Conservation (phyloP, 1,140 invertebrate genomes). For the Drosophila murphyi region DNA sequence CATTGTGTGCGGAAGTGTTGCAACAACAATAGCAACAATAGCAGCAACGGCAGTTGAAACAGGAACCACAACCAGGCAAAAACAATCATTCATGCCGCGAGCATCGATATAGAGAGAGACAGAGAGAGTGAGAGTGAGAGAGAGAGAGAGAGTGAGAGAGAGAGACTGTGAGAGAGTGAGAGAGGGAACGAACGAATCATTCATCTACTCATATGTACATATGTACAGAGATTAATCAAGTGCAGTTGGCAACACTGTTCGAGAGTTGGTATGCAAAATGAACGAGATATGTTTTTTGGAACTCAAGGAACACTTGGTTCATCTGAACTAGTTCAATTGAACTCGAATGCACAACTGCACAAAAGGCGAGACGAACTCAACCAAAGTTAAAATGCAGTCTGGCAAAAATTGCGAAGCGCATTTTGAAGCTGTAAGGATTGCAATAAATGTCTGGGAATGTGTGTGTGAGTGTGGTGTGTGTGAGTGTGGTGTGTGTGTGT, state of each 20-base stretch:
- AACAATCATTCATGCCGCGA: conserved; percentile 46
- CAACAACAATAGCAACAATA: conserved; percentile 43
- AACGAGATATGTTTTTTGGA: too few relatives aligned
- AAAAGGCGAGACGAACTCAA: conserved; percentile 2
- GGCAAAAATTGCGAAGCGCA: not conserved
- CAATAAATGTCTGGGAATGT: conserved; percentile 11
- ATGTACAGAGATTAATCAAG: too few relatives aligned
- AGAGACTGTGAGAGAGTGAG: too few relatives aligned
- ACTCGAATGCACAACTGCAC: too few relatives aligned
- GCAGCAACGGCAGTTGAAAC: conserved; percentile 20
- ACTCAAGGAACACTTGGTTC: too few relatives aligned
- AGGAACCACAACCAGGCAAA: conserved; percentile 16
- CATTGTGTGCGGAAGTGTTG: conserved; percentile 37
- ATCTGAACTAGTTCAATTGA: too few relatives aligned
- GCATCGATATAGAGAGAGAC: not conserved
- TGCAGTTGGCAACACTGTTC: too few relatives aligned
- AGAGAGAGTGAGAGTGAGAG: not conserved
- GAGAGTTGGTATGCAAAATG: too few relatives aligned
- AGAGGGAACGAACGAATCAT: too few relatives aligned
- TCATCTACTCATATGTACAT: too few relatives aligned
- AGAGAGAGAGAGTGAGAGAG: not conserved
- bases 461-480: conserved; percentile 4
- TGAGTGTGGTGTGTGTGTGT: conserved; percentile 13
- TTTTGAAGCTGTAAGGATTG: conserved; percentile 18
- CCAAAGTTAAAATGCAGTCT: conserved; percentile 4